A percentile compares a stretch with the other conserved stretches of the same genome.
phyloP scores from a whole-genome alignment of 1,140 invertebrate species.

The Ceratina japonica region DNA sequence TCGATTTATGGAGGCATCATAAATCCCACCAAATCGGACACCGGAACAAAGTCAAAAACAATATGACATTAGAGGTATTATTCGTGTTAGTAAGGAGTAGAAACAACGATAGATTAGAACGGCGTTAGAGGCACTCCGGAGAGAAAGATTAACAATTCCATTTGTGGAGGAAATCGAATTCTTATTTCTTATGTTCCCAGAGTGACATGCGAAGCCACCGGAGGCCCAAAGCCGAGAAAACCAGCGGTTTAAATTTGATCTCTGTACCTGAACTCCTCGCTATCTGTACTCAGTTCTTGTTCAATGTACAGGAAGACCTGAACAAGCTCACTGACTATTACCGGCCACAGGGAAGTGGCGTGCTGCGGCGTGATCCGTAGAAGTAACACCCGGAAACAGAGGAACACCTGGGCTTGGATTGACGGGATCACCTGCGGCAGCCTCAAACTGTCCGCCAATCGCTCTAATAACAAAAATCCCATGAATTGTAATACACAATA shows the following conservation, averaged over 20 bases:
- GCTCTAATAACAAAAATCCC: slow-evolving; percentile 83
- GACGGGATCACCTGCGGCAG: slow-evolving; percentile 89
- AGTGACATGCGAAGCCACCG: slow-evolving; percentile 52
- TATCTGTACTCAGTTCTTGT: slow-evolving; percentile 89
- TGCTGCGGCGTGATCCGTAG: slow-evolving; percentile 92
- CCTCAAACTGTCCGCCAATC: slow-evolving; percentile 91
- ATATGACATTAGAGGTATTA: slow-evolving; percentile 72
- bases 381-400: slow-evolving; percentile 94
- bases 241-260: neutral
- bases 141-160: neutral
- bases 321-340: slow-evolving; percentile 95
- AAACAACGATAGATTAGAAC: slow-evolving; percentile 44
- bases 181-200: neutral
- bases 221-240: slow-evolving; percentile 40
- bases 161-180: neutral
- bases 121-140: neutral
- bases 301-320: slow-evolving; percentile 95
- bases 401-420: slow-evolving; percentile 93
- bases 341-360: slow-evolving; percentile 95
- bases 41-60: slow-evolving; percentile 76
- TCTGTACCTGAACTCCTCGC: slow-evolving; percentile 88
- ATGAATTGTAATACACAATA: slow-evolving; percentile 8
- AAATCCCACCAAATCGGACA: slow-evolving; percentile 75
- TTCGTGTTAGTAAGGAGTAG: slow-evolving; percentile 69
- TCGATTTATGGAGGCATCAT: slow-evolving; percentile 73